Evolutionary conservation across 2,888 invertebrate species (phyloP), one percentile per base, ranked within the genome.

Genomic region (Apomyelois bistriatella): DNA sequence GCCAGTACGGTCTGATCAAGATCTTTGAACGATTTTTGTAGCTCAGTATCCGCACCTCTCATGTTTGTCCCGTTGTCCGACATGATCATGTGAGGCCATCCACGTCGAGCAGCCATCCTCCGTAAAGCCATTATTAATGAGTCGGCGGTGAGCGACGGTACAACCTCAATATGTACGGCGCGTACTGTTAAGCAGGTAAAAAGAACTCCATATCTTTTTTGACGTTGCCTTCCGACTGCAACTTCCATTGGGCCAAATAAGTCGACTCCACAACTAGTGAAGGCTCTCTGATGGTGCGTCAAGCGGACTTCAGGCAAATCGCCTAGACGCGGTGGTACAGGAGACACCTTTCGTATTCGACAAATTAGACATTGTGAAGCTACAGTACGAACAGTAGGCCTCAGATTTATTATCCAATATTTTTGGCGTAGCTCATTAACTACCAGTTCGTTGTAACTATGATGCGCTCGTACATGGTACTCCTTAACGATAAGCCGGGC

Each of bases 151-250:
- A n/a, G n/a, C n/a, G n/a, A n/a, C n/a, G n/a, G n/a, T n/a, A n/a
- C n/a, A n/a, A n/a, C n/a, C n/a, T n/a, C n/a, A n/a, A n/a, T n/a
- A n/a, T n/a, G n/a, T n/a, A n/a, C n/a, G n/a, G n/a, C n/a, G n/a
- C n/a, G n/a, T n/a, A n/a, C n/a, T 1, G 60, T 62, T 1, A 67
- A 30, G 28, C 67, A 67, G 0, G 65, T 65, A 36, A 65, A 67
- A 15, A 65, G 40, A 0, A 64, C 61, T 0, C 65, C 65, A 30
- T 61, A 67, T 10, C 62, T 48, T 35, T 60, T 61, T 13, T 59
- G 58, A 7, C 57, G 15, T 1, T 56, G 53, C 17, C 63, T 37
- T 1, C 61, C 64, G 0, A 64, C 42, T 0, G 59, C 55, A 58
- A 41, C 17, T 10, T 10, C 17, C 41, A 41, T 57, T 0, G 60